Evolutionary conservation across 1,140 invertebrate species (phyloP), one percentile per base, ranked within the genome.

Genomic region (Matsumurasca onukii): DNA sequence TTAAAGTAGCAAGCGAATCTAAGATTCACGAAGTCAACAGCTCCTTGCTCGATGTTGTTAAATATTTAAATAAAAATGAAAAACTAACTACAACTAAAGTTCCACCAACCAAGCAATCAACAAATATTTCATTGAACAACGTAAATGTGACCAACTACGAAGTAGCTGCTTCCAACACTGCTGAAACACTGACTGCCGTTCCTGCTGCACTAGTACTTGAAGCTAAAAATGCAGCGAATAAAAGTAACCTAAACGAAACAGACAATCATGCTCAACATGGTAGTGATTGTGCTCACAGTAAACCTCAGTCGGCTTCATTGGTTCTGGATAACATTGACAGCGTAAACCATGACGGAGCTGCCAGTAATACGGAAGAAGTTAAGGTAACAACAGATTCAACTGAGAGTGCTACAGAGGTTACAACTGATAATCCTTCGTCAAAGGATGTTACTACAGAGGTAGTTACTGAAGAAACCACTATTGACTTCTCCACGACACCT

Each of bases 401-500:
- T 27, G 55, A 12, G n/a, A 2, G 20, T 20, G 20, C 45, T 13
- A 39, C 51, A 30, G 57, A 68, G 45, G 22, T 48, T 24, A 51
- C 55, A 29, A 59, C 55, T 5, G 55, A 59, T 22, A 27, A 27
- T n/a, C n/a, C 34, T 39, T 9, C 5, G 5, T 39, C 34, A 39
- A 39, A 39, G 34, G 57, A 68, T 30, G 22, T 39, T 24, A 51
- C 55, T 12, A 59, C 55, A 2, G 55, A 59, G 25, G 5, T 12
- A 5, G 3, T 27, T 27, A 13, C 55, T 5, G 55, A 67, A 39
- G 55, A 20, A 3, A 59, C 59, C 49, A 66, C 55, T 1, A 30
- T 31, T 31, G 59, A 69, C 2, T 15, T 31, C 2, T 25, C 55
- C 17, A 64, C 34, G 17, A 67, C 77, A 3, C 76, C 73, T 25